A percentile compares a stretch with the other conserved stretches of the same genome.
Conservation (phyloP, 30 jellyfish, hydroid and myxozoan genomes). For the Nemopilema nomurai region DNA sequence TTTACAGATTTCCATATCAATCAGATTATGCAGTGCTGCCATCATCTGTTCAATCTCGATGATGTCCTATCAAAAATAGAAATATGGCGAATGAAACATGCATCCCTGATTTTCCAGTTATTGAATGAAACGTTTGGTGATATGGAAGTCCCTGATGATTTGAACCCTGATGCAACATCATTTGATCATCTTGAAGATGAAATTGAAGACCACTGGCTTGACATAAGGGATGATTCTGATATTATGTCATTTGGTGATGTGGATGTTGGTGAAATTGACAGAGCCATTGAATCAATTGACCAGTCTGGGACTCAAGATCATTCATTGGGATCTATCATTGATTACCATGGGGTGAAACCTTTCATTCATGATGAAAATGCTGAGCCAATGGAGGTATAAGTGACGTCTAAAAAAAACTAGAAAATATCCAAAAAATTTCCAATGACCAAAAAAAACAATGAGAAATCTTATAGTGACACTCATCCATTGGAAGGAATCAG, state of each 20-base stretch:
- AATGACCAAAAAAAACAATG: background rate
- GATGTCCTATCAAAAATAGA: slow-evolving; percentile 18
- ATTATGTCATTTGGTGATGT: background rate
- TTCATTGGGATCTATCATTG: background rate
- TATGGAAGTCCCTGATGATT: slow-evolving; percentile 20
- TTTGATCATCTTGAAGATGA: slow-evolving; percentile 22
- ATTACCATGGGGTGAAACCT: background rate
- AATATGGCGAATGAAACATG: slow-evolving; percentile 45
- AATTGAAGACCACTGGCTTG: slow-evolving; percentile 27
- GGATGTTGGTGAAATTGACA: background rate
- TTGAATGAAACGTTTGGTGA: slow-evolving; percentile 39
- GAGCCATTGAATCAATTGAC: background rate
- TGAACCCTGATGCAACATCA: slow-evolving; percentile 4
- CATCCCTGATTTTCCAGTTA: slow-evolving; percentile 5
- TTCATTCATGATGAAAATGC: background rate
- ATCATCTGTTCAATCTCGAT: slow-evolving; percentile 17
- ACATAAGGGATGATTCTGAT: slow-evolving; percentile 17
- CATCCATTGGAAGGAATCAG: background rate
- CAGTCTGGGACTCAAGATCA: background rate
- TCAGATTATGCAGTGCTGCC: slow-evolving; percentile 23
- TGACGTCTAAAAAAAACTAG: background rate
- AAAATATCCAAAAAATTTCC: background rate
- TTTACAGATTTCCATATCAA: slow-evolving; percentile 30
- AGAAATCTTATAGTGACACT: background rate
- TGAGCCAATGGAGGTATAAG: background rate